Evolutionary conservation across 53 echinoderm and acorn worm genomes (phyloP), one percentile per base, ranked within the genome.

Genomic region (Paelopatides confundens): DNA sequence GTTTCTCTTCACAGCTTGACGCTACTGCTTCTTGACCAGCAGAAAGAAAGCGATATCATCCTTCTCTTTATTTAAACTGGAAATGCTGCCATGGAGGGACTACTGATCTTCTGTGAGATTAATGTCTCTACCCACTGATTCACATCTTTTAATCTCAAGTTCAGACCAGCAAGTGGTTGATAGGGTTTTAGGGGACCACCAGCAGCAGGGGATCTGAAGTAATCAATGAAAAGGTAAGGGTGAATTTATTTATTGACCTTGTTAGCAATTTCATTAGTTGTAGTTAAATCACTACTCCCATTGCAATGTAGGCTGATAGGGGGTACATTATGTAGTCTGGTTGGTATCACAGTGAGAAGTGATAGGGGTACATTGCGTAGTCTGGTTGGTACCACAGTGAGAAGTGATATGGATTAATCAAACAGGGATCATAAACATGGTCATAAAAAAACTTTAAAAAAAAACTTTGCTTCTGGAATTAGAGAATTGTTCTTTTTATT

Each of bases 121-220:
- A 40, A 74, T 26, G 47, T 3, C 74, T 74, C 29, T 74, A 43
- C 74, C 28, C 6, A 43, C 26, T 74, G 43, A 74, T 33, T 74
- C 74, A 74, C 24, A 0, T 39, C 74, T 74, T 69, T 34, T 48
- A 28, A 39, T 46, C 74, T 74, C 74, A 74, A 74, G 74, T 74
- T 39, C 17, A 18, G n/a, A n/a, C n/a, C n/a, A n/a, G 36, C 48
- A 9, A 48, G 10, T 48, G 48, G 58, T n/a, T 17, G 58, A 21
- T 43, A 18, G 17, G 58, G 24, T 5, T 23, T 18, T 5, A 6
- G 18, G 21, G 58, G 9, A 14, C 9, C 58, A 23, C 18, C 24
- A 23, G 58, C 58, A 21, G 21, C 58, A 0, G 24, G 12, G 74
- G 40, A 74, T 39, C 29, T n/a, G 40, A 27, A 46, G 74, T 26